These are phyloP conservation scores for Anastatus disparis DNA, from an alignment of 1,140 invertebrate species.

Conservation along the genomic window DNA sequence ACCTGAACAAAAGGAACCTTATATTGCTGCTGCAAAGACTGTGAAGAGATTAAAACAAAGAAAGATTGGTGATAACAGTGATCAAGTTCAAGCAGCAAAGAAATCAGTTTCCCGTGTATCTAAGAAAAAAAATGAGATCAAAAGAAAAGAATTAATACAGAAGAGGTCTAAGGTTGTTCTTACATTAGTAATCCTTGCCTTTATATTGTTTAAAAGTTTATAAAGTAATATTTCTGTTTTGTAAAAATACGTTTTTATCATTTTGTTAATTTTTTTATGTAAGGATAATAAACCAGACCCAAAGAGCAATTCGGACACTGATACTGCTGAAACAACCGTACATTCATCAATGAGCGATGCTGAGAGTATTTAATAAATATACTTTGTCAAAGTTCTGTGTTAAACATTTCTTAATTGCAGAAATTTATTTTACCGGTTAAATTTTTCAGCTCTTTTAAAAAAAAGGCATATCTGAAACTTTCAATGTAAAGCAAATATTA, in stretches of 20 bases:
- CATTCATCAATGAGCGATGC: slow-evolving; percentile 35
- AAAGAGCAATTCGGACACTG: slow-evolving; percentile 42
- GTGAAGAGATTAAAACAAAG: slow-evolving; percentile 39
- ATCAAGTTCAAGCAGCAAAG: slow-evolving; percentile 5
- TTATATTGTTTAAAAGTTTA: slow-evolving; percentile 41
- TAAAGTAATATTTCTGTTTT: slow-evolving; percentile 34
- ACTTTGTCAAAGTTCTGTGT: slow-evolving; percentile 38
- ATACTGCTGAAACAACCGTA: slow-evolving; percentile 31
- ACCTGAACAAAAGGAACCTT: slow-evolving; percentile 51
- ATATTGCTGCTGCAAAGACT: slow-evolving; percentile 48
- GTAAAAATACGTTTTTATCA: slow-evolving; percentile 37
- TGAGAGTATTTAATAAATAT: slow-evolving; percentile 39
- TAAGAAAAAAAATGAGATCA: slow-evolving; percentile 30
- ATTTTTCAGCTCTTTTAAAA: background rate
- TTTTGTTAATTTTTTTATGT: slow-evolving; percentile 41
- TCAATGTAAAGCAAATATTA: background rate
- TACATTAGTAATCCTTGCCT: slow-evolving; percentile 32
- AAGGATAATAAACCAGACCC: slow-evolving; percentile 29
- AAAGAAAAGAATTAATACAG: slow-evolving; percentile 38
- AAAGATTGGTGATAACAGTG: slow-evolving; percentile 20
- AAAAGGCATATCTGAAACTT: slow-evolving; percentile 4
- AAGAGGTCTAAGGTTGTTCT: slow-evolving; percentile 36
- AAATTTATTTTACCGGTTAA: slow-evolving; percentile 17
- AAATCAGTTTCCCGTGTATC: slow-evolving; percentile 31
- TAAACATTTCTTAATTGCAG: slow-evolving; percentile 39